A percentile compares a stretch with the other conserved stretches of the same genome.
Evolutionary conservation across 1,140 invertebrate species (phyloP).

Genomic region (Nasonia vitripennis): DNA sequence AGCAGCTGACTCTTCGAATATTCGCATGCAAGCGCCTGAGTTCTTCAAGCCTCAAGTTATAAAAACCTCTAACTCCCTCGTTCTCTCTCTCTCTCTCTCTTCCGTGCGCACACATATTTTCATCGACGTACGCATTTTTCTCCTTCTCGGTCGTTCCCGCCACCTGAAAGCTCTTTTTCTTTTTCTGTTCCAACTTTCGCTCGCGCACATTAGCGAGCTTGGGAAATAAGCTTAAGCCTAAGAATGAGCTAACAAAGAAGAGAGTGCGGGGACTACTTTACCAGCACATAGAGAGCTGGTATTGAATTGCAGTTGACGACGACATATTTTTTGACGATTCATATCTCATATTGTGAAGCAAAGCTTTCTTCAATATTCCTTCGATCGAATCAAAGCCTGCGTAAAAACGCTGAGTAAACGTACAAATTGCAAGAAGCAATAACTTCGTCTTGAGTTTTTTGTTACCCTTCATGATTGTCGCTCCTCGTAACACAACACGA

Average conservation of each 20-base stretch:
- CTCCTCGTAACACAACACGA: too few species aligned
- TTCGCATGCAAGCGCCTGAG: neutral
- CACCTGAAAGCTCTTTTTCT: neutral
- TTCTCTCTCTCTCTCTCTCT: neutral
- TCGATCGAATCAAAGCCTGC: too few species aligned
- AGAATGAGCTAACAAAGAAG: neutral
- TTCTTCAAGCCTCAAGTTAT: conserved; percentile 4
- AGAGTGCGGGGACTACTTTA: neutral
- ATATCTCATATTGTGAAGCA: neutral
- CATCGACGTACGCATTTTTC: neutral
- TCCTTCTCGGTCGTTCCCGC: neutral
- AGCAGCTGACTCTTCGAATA: neutral
- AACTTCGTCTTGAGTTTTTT: neutral
- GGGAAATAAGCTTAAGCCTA: neutral
- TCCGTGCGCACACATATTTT: neutral
- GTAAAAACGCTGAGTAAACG: neutral
- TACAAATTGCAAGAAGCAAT: neutral
- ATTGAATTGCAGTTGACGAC: neutral
- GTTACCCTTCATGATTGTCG: too few species aligned
- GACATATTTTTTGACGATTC: conserved; percentile 3
- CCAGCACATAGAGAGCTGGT: neutral
- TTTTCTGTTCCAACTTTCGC: neutral
- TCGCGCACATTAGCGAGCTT: neutral
- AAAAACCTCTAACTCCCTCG: neutral
- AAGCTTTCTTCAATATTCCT: neutral